phyloP scores from a whole-genome alignment of 2,888 invertebrate genomes.

The Papilio protenor region DNA sequence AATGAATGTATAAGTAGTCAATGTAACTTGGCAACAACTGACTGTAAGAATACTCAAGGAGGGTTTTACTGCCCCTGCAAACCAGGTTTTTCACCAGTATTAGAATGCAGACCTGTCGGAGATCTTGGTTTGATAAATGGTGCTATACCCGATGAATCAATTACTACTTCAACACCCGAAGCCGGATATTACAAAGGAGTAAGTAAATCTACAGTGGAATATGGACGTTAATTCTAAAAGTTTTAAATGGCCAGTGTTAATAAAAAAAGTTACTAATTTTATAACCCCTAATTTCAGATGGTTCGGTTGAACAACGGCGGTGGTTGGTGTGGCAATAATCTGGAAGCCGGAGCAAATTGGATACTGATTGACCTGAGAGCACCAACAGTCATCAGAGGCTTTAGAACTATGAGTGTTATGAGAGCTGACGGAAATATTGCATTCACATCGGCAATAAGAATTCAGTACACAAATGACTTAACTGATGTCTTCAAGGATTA shows the following conservation, averaged over 20 bases:
- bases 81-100: constrained; percentile 91
- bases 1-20: constrained; percentile 95
- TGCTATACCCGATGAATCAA: constrained; percentile 95
- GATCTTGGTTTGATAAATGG: constrained; percentile 95
- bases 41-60: constrained; percentile 94
- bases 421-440: constrained; percentile 93
- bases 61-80: constrained; percentile 95
- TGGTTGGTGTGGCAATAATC: constrained; percentile 95
- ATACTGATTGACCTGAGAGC: constrained; percentile 93
- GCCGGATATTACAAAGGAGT: constrained; percentile 92
- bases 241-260: background rate
- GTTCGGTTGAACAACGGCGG: constrained; percentile 92
- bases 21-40: constrained; percentile 95
- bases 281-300: constrained; percentile 84
- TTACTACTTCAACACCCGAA: constrained; percentile 93
- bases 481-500: constrained; percentile 96
- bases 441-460: constrained; percentile 94
- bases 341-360: constrained; percentile 95
- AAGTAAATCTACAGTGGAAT: constrained; percentile 58
- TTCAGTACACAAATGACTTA: constrained; percentile 94
- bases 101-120: constrained; percentile 95
- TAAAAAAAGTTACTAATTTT: background rate
- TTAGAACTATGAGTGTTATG: constrained; percentile 94
- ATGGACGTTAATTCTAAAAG: background rate
- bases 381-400: constrained; percentile 94